Percentiles rank a stretch among this genome's conserved stretches.
These are phyloP conservation scores for Drosophila fuyamai DNA, from an alignment of 1,140 invertebrate species.

Conservation along the genomic window DNA sequence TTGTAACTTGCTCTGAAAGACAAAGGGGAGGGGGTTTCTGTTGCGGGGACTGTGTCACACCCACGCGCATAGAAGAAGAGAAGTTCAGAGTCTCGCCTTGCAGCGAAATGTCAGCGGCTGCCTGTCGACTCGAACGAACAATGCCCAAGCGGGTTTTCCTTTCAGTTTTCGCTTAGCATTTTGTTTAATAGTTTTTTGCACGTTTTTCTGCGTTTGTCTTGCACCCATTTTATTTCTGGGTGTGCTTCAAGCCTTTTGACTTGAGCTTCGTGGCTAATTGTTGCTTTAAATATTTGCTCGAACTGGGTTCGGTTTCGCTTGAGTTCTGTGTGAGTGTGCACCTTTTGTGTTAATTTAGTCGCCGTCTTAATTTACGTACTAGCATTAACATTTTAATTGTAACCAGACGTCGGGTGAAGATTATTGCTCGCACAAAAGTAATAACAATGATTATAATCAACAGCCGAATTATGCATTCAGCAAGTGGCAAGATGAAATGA, in stretches of 20 bases:
- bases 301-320: slow-evolving; percentile 38
- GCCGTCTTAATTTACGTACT: slow-evolving; percentile 55
- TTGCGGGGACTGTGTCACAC: slow-evolving; percentile 35
- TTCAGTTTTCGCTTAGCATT: slow-evolving; percentile 25
- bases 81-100: slow-evolving; percentile 52
- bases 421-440: slow-evolving; percentile 24
- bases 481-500: slow-evolving; percentile 37
- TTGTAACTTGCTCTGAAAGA: not conserved
- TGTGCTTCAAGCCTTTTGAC: slow-evolving; percentile 35
- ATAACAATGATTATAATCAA: slow-evolving; percentile 37
- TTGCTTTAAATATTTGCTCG: slow-evolving; percentile 68
- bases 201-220: slow-evolving; percentile 26
- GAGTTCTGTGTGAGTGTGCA: slow-evolving; percentile 6
- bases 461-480: slow-evolving; percentile 39
- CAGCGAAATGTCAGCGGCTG: slow-evolving; percentile 65
- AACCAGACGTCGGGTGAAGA: slow-evolving; percentile 16
- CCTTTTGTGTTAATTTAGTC: slow-evolving; percentile 58
- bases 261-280: slow-evolving; percentile 51
- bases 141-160: slow-evolving; percentile 37
- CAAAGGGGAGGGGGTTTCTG: not conserved
- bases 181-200: slow-evolving; percentile 42
- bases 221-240: slow-evolving; percentile 49
- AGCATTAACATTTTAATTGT: slow-evolving; percentile 67
- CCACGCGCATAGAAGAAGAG: slow-evolving; percentile 40
- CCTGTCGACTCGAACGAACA: slow-evolving; percentile 15